phyloP scores from a whole-genome alignment of 2,113 vertebrate species.

The Rhegmatorhina hoffmannsi region DNA sequence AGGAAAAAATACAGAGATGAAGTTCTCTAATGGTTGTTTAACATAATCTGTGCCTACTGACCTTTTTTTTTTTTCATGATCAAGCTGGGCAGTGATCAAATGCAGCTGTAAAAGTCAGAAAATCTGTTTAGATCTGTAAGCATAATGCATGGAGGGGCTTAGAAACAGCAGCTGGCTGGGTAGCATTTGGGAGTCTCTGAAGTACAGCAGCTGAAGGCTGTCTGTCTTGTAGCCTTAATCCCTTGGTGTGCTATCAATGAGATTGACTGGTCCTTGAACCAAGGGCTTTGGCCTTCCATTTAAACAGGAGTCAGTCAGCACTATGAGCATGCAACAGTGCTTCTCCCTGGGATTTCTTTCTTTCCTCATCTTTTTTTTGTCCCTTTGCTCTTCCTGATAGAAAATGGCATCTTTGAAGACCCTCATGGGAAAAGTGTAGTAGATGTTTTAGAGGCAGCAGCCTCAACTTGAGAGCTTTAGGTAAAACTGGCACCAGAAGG shows the following conservation, averaged over 20 bases:
- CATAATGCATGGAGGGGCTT: rapidly evolving
- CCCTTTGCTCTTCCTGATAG: background rate
- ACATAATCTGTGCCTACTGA: background rate
- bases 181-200: background rate
- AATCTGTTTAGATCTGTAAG: background rate
- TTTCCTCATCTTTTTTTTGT: background rate
- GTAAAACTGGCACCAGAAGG: background rate
- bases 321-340: background rate
- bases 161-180: background rate
- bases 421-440: background rate
- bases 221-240: background rate
- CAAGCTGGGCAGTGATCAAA: background rate
- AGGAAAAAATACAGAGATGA: background rate
- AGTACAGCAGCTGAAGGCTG: background rate
- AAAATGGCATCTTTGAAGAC: background rate
- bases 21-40: background rate
- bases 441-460: background rate
- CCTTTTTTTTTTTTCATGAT: background rate
- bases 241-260: background rate
- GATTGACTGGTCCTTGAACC: background rate
- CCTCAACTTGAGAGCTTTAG: background rate
- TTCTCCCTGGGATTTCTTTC: slow-evolving; percentile 1
- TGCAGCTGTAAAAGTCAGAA: background rate
- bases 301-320: background rate
- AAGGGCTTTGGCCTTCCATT: background rate